Evolutionary conservation across 1,140 invertebrate genomes (phyloP), one percentile per base, ranked within the genome.

Genomic region (Trichomalopsis sarcophagae): DNA sequence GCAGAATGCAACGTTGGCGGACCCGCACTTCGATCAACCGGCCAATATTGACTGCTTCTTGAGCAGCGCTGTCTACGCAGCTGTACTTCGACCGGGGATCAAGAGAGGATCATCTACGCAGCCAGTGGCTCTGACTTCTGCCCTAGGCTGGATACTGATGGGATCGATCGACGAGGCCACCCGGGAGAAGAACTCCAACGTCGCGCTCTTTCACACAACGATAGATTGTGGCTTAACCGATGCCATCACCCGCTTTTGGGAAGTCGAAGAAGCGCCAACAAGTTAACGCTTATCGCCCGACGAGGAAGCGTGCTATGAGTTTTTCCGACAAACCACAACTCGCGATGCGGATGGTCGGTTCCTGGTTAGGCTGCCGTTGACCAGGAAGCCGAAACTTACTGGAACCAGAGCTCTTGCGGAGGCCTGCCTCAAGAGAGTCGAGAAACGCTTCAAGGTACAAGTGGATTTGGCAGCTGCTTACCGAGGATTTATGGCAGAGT

Each of bases 101-200:
- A 30, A 30, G 17, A n/a, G 33, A 7, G 73, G 66, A 1, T 27
- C 21, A 21, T 14, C 33, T 9, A 68, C 66, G 7, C 23, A 17
- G 0, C 66, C 47, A 5, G 2, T 55, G 2, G 69, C 80, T 23
- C 23, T 62, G 27, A 27, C 74, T 3, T 71, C 81, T 7, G 36
- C 44, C 2, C 62, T 82, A 44, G 81, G 81, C 0, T 82, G 81
- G 81, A 17, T 82, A 2, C 10, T 82, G 4, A 73, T 33, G 10
- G 40, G 69, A 14, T 40, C 73, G 3, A 36, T 14, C 71, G 0
- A 13, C 17, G 13, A 23, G 0, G 2, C 71, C 62, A n/a, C 10
- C 17, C 23, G 21, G 0, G 66, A 10, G 6, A 69, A 23, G 6
- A 7, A 69, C 2, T 0, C 7, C 17, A n/a, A 14, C 14, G 2